A percentile compares a stretch with the other conserved stretches of the same genome.
These are phyloP conservation scores for Heteromormyrus szaboi DNA, from an alignment of 2,797 vertebrate species.

Conservation along the genomic window DNA sequence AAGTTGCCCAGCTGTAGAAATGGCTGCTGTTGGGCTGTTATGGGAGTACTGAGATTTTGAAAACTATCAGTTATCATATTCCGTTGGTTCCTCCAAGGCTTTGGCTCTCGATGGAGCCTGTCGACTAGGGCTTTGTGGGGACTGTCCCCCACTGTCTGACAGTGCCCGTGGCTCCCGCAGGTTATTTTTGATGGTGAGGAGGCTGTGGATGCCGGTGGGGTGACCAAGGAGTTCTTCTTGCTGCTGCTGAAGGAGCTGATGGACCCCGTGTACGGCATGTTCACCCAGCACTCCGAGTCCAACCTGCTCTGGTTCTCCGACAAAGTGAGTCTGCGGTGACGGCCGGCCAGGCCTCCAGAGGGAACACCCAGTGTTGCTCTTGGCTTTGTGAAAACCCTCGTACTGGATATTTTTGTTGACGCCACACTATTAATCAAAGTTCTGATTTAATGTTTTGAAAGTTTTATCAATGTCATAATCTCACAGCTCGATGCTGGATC, in stretches of 20 bases:
- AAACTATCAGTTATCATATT: background rate
- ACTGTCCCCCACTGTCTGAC: background rate
- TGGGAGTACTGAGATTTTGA: background rate
- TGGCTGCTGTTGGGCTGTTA: background rate
- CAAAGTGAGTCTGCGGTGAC: conserved; percentile 64
- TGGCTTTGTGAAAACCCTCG: background rate
- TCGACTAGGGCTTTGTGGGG: background rate
- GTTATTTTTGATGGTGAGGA: conserved; percentile 96
- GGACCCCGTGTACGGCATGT: conserved; percentile 96
- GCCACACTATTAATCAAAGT: background rate
- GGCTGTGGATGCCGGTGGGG: conserved; percentile 89
- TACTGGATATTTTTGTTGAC: background rate
- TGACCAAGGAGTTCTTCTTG: conserved; percentile 96
- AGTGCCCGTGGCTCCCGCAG: conserved; percentile 45
- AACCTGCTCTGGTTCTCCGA: conserved; percentile 96
- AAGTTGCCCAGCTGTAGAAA: too few relatives aligned
- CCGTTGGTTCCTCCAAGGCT: background rate
- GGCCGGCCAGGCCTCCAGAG: background rate
- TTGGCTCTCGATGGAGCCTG: background rate
- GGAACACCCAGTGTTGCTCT: background rate
- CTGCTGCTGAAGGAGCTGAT: conserved; percentile 88
- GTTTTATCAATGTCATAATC: background rate
- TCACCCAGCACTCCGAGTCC: conserved; percentile 87
- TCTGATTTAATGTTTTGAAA: background rate
- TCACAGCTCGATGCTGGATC: background rate